Base-by-base conservation (phyloP, 1,140 invertebrate species). In the Heliconius eleuchia region DNA sequence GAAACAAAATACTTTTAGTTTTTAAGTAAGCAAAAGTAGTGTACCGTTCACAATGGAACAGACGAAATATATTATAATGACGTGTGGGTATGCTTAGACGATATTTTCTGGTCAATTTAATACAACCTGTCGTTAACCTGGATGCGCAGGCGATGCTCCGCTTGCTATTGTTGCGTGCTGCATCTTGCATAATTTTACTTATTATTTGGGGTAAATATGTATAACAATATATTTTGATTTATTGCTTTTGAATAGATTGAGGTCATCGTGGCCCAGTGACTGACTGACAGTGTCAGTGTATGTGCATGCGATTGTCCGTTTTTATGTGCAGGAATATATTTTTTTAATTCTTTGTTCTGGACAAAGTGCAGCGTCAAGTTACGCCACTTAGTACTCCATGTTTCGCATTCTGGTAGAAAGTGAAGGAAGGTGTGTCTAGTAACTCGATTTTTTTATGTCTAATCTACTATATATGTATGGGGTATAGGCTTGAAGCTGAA, bases 141-240 rank as follows among this genome's bases (percentile, higher is more conserved):
- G 74, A 71, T 76, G 74, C 60, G n/a, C 74, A 76, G 27, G 74
- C 74, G 39, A 39, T 76, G 74, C 74, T 76, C 60, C 46, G 60
- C 74, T 76, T 71, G 76, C 70, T n/a, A 70, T 76, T 76, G 80
- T 81, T 81, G 80, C 80, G 77, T 78, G 80, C 46, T 73, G 30
- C 60, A 55, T 37, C 77, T 81, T 81, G 74, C 80, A 52, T 77
- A 76, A 81, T 46, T 66, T 66, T 66, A 27, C 27, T 27, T 30
- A 30, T 7, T 8, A 30, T 66, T 66, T 66, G 60, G 60, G 27
- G 11, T 66, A 66, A 66, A 30, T 66, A 30, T 46, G 42, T 46
- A 46, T 66, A 66, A 30, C 23, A 66, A 27, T n/a, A 27, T 11
- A 27, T 11, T 66, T 30, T 66, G 60, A 66, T 66, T 16, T 66